Base-by-base conservation (phyloP, 1,140 invertebrate genomes). In the Colletes latitarsis region DNA sequence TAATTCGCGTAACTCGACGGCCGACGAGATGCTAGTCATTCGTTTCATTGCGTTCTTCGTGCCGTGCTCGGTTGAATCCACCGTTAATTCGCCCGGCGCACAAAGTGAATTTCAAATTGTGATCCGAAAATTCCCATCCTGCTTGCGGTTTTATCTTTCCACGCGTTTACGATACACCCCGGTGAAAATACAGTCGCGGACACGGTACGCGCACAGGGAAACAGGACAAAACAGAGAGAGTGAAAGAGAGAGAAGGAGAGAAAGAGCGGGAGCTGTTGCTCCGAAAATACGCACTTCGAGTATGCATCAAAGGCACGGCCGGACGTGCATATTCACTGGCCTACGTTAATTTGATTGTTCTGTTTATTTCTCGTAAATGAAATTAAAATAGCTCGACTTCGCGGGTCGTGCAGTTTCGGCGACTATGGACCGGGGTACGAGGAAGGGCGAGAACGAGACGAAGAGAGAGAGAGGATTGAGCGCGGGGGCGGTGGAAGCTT, bases 311-410 rank as follows among this genome's bases (percentile, higher is more conserved):
- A 82, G 83, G 75, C 52, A 72, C 63, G 49, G 43, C 57, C 55
- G 62, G 71, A 74, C 60, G 57, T 64, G 68, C 83, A 55, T 49
- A 70, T 63, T 52, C 83, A 30, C 53, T 81, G 75, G 52, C 62
- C 53, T 77, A 80, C 70, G 74, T 77, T 88, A 86, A 85, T 81
- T 84, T 77, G 69, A 82, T 88, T 85, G 85, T 84, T 82, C 87
- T 81, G 74, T 82, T 83, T 77, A 79, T 88, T 82, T 87, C 64
- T 64, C 46, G 75, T 68, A 70, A 88, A 85, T 84, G 77, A 88
- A 88, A 85, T 87, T 82, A 83, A 88, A 88, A 85, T 85, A 88
- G 68, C 67, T 57, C 57, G 21, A 70, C 73, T 88, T 62, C 75
- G 72, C 67, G 77, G 62, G 63, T 39, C 57, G 21, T 14, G 62